A percentile compares a stretch with the other conserved stretches of the same genome.
Conservation (phyloP, 2,888 invertebrate species). For the Icerya purchasi region DNA sequence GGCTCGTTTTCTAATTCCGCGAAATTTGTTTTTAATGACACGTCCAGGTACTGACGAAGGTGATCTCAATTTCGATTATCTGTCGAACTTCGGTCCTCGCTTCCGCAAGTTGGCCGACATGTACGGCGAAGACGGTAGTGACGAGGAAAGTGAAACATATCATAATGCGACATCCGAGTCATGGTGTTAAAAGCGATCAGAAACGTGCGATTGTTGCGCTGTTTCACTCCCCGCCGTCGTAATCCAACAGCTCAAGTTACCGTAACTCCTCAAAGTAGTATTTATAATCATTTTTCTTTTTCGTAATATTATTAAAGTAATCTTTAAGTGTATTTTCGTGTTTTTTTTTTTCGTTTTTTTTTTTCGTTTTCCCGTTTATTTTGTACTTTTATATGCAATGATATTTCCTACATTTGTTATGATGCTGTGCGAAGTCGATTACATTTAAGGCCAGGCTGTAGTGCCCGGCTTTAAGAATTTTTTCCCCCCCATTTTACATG, state of each 20-base stretch:
- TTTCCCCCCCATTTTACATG: no score
- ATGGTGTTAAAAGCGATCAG: slow-evolving; percentile 45
- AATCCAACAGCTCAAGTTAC: slow-evolving; percentile 12
- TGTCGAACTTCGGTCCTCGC: slow-evolving; percentile 86
- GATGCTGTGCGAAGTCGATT: not conserved
- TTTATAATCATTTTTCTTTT: not conserved
- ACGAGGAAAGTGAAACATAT: slow-evolving; percentile 55
- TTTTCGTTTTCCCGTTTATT: not conserved
- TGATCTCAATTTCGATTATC: slow-evolving; percentile 80
- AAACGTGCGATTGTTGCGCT: not conserved
- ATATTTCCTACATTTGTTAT: not conserved
- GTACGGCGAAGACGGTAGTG: slow-evolving; percentile 76
- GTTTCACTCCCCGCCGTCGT: not conserved
- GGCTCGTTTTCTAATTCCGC: no score
- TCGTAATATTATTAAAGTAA: not conserved
- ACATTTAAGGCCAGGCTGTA: no score
- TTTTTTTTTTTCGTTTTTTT: not conserved
- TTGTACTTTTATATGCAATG: not conserved
- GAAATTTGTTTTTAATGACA: no score
- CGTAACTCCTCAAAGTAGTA: not conserved
- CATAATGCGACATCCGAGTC: slow-evolving; percentile 43
- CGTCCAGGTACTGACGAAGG: slow-evolving; percentile 66
- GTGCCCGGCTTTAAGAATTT: no score
- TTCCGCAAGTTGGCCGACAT: slow-evolving; percentile 84
- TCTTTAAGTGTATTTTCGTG: not conserved